Base-by-base conservation (phyloP, 2,888 invertebrate species). In the Cartodere bifasciata region DNA sequence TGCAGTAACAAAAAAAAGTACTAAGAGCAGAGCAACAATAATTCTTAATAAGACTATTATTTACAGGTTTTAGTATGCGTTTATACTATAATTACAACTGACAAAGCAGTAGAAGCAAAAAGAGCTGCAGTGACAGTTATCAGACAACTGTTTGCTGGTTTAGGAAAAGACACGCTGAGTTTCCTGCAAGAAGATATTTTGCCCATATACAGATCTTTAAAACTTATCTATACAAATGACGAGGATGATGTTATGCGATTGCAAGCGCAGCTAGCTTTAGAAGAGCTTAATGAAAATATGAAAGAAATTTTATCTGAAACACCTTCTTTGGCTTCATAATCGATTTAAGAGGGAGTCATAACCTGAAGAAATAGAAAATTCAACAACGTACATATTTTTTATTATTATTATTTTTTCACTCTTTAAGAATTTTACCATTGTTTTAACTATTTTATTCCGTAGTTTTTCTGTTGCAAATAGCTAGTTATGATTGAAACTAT, bases 81-180 rank as follows among this genome's bases (percentile, higher is more conserved):
- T 29, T 70, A 72, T 50, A 67, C 67, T 41, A 67, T 82, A 42
- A 64, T 85, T 47, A 67, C 72, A 49, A 69, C 70, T 0, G 87
- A 87, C 49, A 70, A 73, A 48, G 68, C 72, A 14, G 59, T 72
- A 3, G 79, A 83, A 56, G 82, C 84, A 20, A 65, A 85, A 29
- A 66, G 85, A 47, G 85, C 86, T 3, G 82, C 83, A 4, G 76
- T 83, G 9, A 66, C 84, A 58, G 75, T 85, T n/a, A 65, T 82
- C 38, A 69, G 77, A 21, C 68, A 79, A 44, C 56, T 88, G 28
- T 62, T 88, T 23, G 72, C 73, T 48, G 88, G 88, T 4, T 62
- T 85, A 7, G 81, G 79, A 16, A 71, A 65, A 45, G 76, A 82
- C 41, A 69, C 72, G 13, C 58, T 86, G 17, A 55, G 70, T 32